These are phyloP conservation scores for Xiphydria camelus DNA, from an alignment of 2,888 invertebrate genomes.

Conservation along the genomic window DNA sequence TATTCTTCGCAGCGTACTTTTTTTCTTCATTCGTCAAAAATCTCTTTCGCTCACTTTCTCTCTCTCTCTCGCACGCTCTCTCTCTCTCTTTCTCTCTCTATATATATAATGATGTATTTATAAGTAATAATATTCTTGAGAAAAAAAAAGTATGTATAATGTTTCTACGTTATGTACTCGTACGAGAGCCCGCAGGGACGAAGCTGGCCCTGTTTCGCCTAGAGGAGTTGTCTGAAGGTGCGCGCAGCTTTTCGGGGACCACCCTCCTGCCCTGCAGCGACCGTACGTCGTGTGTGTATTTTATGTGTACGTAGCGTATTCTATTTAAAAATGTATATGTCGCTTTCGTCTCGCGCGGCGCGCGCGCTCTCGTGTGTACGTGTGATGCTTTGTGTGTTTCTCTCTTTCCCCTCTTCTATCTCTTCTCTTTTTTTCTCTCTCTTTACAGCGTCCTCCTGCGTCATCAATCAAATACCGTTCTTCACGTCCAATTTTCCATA, in stretches of 20 bases:
- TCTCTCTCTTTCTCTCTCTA: constrained; percentile 25
- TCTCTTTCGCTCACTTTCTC: constrained; percentile 20
- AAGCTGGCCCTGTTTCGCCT: constrained; percentile 32
- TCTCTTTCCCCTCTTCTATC: not conserved
- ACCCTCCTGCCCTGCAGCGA: constrained; percentile 33
- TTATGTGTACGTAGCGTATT: constrained; percentile 35
- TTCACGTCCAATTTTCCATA: constrained; percentile 10
- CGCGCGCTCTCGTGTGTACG: constrained; percentile 1
- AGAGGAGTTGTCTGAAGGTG: not conserved
- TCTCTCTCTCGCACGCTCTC: constrained; percentile 21
- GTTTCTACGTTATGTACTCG: constrained; percentile 39
- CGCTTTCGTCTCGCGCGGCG: constrained; percentile 6
- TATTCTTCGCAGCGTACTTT: constrained; percentile 36
- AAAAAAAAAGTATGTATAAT: constrained; percentile 44
- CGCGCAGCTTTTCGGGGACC: constrained; percentile 18
- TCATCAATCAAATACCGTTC: constrained; percentile 27
- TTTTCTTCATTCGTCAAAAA: constrained; percentile 13
- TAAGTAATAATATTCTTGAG: constrained; percentile 51
- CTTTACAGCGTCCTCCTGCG: constrained; percentile 4
- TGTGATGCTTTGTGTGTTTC: not conserved
- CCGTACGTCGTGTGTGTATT: constrained; percentile 32
- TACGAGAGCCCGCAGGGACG: constrained; percentile 40
- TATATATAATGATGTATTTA: constrained; percentile 47
- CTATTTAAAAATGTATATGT: constrained; percentile 42
- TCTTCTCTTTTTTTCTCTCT: not conserved